Percentiles rank a stretch among this genome's conserved stretches.
These are phyloP conservation scores for Sympetrum striolatum DNA, from an alignment of 2,888 invertebrate genomes.

Conservation along the genomic window DNA sequence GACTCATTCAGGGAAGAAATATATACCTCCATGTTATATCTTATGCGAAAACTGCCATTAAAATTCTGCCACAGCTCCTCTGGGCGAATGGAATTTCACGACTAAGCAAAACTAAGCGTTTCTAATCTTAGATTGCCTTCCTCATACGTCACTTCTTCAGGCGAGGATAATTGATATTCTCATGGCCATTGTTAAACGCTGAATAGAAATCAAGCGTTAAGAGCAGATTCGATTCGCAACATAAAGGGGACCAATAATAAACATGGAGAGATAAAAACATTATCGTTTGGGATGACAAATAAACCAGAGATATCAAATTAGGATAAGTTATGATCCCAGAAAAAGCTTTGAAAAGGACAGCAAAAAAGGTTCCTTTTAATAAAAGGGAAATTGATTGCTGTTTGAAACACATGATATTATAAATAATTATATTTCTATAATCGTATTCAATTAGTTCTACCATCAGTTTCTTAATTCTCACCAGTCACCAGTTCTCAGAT, in stretches of 20 bases:
- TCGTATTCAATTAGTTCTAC: too few relatives aligned
- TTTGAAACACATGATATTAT: too few relatives aligned
- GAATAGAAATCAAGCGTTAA: not conserved
- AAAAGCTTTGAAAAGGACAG: too few relatives aligned
- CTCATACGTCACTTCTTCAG: not conserved
- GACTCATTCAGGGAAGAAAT: not conserved
- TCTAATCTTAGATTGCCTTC: conserved; percentile 11
- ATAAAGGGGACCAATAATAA: not conserved
- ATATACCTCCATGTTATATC: not conserved
- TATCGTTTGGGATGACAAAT: too few relatives aligned
- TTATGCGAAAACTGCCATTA: not conserved
- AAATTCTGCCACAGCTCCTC: not conserved
- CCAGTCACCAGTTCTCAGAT: too few relatives aligned
- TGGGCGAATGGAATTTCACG: not conserved
- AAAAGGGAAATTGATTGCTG: too few relatives aligned
- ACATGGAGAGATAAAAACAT: too few relatives aligned
- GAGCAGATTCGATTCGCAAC: not conserved
- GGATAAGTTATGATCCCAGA: too few relatives aligned
- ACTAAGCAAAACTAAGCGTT: not conserved
- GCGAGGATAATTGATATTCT: not conserved
- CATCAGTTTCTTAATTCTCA: too few relatives aligned
- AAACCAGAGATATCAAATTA: too few relatives aligned
- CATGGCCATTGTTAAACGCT: not conserved
- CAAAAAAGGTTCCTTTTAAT: too few relatives aligned
- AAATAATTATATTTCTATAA: too few relatives aligned